Base-by-base conservation (phyloP, 2,797 vertebrate genomes). In the Periparus ater region DNA sequence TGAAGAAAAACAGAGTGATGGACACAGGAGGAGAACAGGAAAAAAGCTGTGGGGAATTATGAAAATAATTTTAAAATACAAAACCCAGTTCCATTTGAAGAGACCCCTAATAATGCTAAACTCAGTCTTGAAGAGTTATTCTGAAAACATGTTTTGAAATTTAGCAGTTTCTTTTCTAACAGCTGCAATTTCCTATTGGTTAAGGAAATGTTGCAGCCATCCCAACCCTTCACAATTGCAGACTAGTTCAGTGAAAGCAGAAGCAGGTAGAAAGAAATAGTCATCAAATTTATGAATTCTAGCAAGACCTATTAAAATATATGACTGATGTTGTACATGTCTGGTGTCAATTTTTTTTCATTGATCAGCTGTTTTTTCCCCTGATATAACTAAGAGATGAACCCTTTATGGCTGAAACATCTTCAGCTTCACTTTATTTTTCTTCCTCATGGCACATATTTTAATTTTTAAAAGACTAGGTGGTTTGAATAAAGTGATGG, bases 11-110 rank as follows among this genome's bases (percentile, higher is more conserved):
- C 16, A 66, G 72, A 25, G 0, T 2, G 3, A 55, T 6, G 1
- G 6, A 6, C 12, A 2, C 2, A 11, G 8, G 1, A 36, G 3
- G 4, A 26, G 29, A 29, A n/a, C 9, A 65, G 11, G 4, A 7
- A 38, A 55, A 36, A n/a, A 29, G 3, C 40, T 34, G 4, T 5
- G 2, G 7, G 5, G 5, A 68, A 72, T 17, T 40, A 15, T 26
- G 10, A 58, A 57, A 76, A 73, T 1, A 22, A 58, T 10, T 47
- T 78, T 17, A 50, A 89, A 79, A 9, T 82, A 45, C 2, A 3
- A 84, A 81, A 72, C 16, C 0, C 1, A 16, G 7, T 21, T 79
- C 5, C 0, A 7, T 50, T 73, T 85, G 11, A 38, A 61, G 27
- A 50, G 17, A 20, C 4, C 2, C 3, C 10, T 44, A 34, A 21